These are phyloP conservation scores for Okamejei kenojei DNA, from an alignment of 2,797 vertebrate species.

Conservation along the genomic window DNA sequence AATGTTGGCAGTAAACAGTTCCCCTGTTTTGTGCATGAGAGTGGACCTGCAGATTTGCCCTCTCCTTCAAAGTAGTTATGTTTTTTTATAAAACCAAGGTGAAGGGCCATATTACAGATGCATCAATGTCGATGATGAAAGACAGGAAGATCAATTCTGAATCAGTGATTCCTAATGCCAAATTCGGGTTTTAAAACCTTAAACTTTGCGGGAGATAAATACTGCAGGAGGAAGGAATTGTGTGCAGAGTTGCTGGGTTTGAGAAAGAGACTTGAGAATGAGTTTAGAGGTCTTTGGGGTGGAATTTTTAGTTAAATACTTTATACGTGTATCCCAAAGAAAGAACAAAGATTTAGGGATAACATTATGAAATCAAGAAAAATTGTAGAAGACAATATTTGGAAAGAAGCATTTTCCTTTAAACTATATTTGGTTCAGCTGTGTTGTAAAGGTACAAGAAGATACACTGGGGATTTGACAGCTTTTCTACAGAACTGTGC, in stretches of 20 bases:
- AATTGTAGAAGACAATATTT: not conserved
- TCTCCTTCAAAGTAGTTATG: not conserved
- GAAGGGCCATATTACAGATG: not conserved
- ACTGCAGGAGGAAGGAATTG: not conserved
- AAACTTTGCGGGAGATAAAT: not conserved
- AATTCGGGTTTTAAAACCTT: not conserved
- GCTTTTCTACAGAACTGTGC: not conserved
- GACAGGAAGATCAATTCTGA: not conserved
- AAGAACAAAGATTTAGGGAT: not conserved
- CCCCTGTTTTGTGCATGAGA: conserved; percentile 11
- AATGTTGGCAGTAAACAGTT: conserved; percentile 36
- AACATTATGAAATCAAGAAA: not conserved
- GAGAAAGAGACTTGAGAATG: not conserved
- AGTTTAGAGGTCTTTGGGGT: not conserved
- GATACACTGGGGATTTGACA: not conserved
- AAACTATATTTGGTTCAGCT: not conserved
- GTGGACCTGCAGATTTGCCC: not conserved
- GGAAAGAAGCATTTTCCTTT: not conserved
- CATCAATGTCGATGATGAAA: not conserved
- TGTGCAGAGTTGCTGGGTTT: not conserved
- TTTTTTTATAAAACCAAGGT: not conserved
- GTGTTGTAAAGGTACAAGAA: not conserved
- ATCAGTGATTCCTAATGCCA: not conserved
- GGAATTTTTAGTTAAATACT: not conserved
- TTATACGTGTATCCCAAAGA: not conserved